phyloP scores from a whole-genome alignment of 2,797 vertebrate genomes.

The Ceryle rudis region DNA sequence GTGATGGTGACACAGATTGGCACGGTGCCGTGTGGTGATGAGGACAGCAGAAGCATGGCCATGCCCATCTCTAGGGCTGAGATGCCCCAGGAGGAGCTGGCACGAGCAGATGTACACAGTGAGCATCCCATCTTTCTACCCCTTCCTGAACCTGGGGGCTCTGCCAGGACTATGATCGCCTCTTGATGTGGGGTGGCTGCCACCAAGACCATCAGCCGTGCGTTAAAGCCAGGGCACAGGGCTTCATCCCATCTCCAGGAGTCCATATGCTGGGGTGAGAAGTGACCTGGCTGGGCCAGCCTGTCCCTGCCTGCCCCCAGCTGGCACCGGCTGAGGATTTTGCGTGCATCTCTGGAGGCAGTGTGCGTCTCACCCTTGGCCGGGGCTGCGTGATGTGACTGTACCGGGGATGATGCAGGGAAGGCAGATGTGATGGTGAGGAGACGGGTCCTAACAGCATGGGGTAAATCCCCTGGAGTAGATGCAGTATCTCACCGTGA shows the following conservation, averaged over 20 bases:
- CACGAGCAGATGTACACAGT: rapidly evolving
- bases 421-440: neutral
- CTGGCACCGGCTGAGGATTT: neutral
- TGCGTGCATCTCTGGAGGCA: neutral
- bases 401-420: rapidly evolving
- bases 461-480: rapidly evolving
- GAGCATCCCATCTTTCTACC: neutral
- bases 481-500: rapidly evolving
- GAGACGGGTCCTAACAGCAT: rapidly evolving
- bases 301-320: neutral
- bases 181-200: rapidly evolving
- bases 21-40: rapidly evolving
- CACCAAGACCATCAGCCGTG: rapidly evolving
- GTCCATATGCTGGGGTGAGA: rapidly evolving
- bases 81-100: neutral
- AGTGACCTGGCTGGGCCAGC: neutral
- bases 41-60: rapidly evolving
- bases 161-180: neutral
- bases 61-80: neutral
- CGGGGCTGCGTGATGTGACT: rapidly evolving
- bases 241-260: neutral
- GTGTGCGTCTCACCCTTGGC: rapidly evolving
- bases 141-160: neutral
- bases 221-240: neutral
- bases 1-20: neutral